Base-by-base conservation (phyloP, 2,797 vertebrate genomes). In the Premnoplex brunnescens region DNA sequence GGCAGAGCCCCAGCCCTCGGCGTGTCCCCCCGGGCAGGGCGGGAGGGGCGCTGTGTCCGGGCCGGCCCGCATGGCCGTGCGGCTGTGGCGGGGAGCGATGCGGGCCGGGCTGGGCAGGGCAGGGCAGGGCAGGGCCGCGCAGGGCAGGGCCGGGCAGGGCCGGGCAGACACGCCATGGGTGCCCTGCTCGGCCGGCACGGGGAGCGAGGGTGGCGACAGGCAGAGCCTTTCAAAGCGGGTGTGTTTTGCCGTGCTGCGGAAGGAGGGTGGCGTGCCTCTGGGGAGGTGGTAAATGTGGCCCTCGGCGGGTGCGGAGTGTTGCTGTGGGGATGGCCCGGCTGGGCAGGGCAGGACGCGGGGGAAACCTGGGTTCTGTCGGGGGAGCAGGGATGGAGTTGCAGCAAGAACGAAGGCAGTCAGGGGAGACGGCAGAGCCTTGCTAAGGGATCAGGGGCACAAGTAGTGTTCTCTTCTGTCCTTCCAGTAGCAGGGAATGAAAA, bases 231-330 rank as follows among this genome's bases (percentile, higher is more conserved):
- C 39, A 19, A 8, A 43, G 41, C 6, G 41, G 27, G 12, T 5
- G 17, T 4, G 2, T 55, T n/a, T 51, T 2, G 8, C 1, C 8
- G 3, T 54, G 7, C 10, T 46, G 14, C 6, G 5, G 17, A 48
- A 4, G 34, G 16, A 62, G n/a, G 2, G 4, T 8, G 32, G 3
- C 34, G 27, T 5, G 3, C 7, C 73, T n/a, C 26, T 7, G 2
- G 43, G 22, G 54, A 9, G 44, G 32, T 28, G 17, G n/a, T n/a
- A n/a, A 6, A 14, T n/a, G 3, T 10, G 27, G 7, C 1, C 5
- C n/a, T n/a, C 30, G 28, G 37, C 51, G 7, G 28, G 3, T 49
- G 43, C 3, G 2, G 4, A 16, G 12, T 1, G 17, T 27, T 26
- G 0, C 30, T 5, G 39, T 6, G 67, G 7, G 30, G 54, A 3